Base-by-base conservation (phyloP, 2,797 vertebrate species). In the Aldrovandia affinis region DNA sequence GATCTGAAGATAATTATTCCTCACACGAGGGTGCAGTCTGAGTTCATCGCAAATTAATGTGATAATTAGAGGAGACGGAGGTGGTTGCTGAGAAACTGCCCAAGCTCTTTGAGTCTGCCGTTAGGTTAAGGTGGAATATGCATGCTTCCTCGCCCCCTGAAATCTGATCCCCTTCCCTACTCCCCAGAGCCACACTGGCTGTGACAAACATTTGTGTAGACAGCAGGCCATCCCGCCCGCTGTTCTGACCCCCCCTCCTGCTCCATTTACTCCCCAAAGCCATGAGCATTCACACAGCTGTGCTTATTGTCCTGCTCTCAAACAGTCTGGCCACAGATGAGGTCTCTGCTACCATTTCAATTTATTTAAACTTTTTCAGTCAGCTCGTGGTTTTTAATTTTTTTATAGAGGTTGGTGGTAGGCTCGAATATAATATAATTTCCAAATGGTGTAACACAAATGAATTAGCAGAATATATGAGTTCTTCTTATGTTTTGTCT, bases 121-220 rank as follows among this genome's bases (percentile, higher is more conserved):
- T 90, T 84, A 84, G 33, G 81, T 86, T 83, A 78, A 61, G 68
- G 80, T 73, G 50, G 20, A 90, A 85, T 75, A 36, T 30, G n/a
- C 15, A 8, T 7, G 39, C 39, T 47, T 12, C 36, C 61, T 68
- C n/a, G 25, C 25, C 79, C 80, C 81, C 84, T 85, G 84, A 81
- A 91, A 87, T 81, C 50, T 82, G 86, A 91, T 89, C 81, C 78
- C 82, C 73, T 70, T 75, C 73, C 70, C 88, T 87, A 82, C 68
- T 81, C 65, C 80, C 83, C 84, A 44, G 85, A 88, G 86, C 84
- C 73, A 84, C 5, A 83, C 84, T 83, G 55, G 61, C 86, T 86
- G 81, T 92, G 90, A 94, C 90, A 90, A 89, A 91, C 90, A 92
- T 93, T 92, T 90, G 88, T 89, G 91, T 89, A 93, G 93, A 94